phyloP scores from a whole-genome alignment of 2,888 invertebrate genomes.

The Erebia ligea region DNA sequence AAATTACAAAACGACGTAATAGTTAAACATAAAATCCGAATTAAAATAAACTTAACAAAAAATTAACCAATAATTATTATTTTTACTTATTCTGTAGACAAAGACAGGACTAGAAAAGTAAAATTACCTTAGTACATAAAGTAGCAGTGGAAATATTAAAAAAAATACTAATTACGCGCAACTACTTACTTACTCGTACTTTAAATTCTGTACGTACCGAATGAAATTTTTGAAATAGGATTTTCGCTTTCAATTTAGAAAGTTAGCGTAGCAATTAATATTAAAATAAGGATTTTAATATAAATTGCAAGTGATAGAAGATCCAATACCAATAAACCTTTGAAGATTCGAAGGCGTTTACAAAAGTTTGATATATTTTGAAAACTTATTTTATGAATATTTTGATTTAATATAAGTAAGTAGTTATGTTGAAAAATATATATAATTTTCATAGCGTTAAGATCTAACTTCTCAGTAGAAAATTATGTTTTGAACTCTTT shows the following conservation, averaged over 20 bases:
- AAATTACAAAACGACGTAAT: background rate
- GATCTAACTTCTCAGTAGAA: no score
- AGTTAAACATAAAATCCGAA: background rate
- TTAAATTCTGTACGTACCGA: no score
- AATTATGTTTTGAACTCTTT: no score
- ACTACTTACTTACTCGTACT: no score
- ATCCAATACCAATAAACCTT: background rate
- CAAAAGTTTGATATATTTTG: background rate
- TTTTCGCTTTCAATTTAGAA: no score
- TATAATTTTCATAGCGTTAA: background rate
- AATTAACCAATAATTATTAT: background rate
- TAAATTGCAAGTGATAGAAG: background rate
- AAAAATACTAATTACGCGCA: no score
- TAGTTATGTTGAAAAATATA: background rate
- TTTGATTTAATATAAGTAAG: background rate
- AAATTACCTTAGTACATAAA: background rate
- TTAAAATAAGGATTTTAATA: background rate
- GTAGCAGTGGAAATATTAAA: no score
- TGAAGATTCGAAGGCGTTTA: background rate
- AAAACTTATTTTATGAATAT: slow-evolving; percentile 3
- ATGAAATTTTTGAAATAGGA: no score
- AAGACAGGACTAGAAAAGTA: background rate
- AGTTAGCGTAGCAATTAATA: no score
- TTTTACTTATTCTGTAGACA: background rate
- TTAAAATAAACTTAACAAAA: background rate